phyloP scores from a whole-genome alignment of 1,140 invertebrate genomes.

The Leptopilina clavipes region DNA sequence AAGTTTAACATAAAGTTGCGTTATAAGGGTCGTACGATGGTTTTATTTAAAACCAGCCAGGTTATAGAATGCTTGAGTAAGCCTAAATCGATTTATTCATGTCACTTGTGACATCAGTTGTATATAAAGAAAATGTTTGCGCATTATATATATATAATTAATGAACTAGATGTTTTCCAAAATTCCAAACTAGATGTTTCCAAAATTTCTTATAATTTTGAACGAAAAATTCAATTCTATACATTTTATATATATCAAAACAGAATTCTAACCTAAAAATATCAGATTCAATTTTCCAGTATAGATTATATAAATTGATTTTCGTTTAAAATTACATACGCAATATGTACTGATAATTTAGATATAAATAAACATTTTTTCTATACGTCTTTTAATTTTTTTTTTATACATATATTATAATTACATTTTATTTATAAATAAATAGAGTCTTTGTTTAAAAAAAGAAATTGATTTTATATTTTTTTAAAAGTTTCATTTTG shows the following conservation, averaged over 20 bases:
- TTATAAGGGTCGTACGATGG: not conserved
- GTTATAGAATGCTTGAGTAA: conserved; percentile 15
- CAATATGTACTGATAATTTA: too few relatives aligned
- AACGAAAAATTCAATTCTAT: not conserved
- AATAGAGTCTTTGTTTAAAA: too few relatives aligned
- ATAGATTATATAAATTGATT: too few relatives aligned
- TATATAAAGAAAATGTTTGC: not conserved
- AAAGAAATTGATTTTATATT: too few relatives aligned
- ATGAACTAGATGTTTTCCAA: not conserved
- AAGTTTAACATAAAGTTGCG: not conserved
- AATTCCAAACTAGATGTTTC: not conserved
- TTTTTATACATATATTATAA: too few relatives aligned
- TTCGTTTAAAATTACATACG: too few relatives aligned
- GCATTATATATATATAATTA: not conserved
- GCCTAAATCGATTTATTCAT: conserved; percentile 1
- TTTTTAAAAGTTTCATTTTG: too few relatives aligned
- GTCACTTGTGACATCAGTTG: not conserved
- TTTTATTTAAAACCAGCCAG: not conserved
- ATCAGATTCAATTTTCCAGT: too few relatives aligned
- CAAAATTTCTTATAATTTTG: not conserved
- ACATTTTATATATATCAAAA: not conserved
- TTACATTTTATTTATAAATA: too few relatives aligned
- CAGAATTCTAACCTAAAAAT: too few relatives aligned
- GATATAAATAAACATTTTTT: too few relatives aligned
- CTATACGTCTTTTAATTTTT: too few relatives aligned